A percentile compares a stretch with the other conserved stretches of the same genome.
These are phyloP conservation scores for Neopelma chrysocephalum DNA, from an alignment of 2,797 vertebrate genomes.

Conservation along the genomic window DNA sequence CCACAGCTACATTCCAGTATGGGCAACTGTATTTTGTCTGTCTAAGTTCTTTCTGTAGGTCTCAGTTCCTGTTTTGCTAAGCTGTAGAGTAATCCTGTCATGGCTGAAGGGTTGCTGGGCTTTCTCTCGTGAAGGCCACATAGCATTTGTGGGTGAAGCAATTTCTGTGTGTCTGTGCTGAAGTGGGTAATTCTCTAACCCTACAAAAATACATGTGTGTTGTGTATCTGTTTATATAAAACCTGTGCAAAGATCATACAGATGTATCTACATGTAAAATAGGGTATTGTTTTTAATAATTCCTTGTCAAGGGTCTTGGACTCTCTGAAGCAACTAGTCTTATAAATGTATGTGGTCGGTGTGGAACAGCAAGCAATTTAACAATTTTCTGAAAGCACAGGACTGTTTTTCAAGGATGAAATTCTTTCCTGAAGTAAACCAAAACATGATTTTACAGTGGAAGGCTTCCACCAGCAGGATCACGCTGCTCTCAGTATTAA, in stretches of 20 bases:
- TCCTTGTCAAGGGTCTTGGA: neutral
- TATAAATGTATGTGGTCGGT: neutral
- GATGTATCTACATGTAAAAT: neutral
- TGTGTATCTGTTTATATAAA: neutral
- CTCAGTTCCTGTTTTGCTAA: neutral
- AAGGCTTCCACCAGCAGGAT: neutral
- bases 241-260: fast-evolving
- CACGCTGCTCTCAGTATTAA: neutral
- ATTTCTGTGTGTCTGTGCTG: neutral
- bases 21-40: neutral
- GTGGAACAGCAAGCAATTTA: conserved; percentile 48
- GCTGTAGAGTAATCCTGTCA: neutral
- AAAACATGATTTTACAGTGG: neutral
- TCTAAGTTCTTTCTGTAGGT: neutral
- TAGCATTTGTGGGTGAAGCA: fast-evolving
- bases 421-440: conserved; percentile 1
- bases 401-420: conserved; percentile 24
- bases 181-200: neutral
- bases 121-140: neutral
- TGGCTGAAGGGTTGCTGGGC: neutral
- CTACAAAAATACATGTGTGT: fast-evolving
- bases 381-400: neutral
- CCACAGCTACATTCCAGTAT: neutral
- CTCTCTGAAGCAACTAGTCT: neutral
- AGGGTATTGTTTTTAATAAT: neutral